Conservation (phyloP, 2,113 vertebrate genomes). For the Petrocephalus microphthalmus region DNA sequence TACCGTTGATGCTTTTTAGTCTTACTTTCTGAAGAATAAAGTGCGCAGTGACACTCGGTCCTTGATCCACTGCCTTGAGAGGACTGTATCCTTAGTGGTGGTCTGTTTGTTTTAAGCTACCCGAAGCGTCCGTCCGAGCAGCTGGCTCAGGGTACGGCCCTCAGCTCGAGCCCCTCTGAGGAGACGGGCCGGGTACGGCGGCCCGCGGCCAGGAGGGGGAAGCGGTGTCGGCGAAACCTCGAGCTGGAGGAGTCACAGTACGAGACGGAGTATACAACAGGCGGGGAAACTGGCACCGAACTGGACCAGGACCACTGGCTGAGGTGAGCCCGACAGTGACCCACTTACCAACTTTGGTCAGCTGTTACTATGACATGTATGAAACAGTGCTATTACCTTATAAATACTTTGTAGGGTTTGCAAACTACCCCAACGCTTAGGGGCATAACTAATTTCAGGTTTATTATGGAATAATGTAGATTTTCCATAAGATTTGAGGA, state of each 20-base stretch:
- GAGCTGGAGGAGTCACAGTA: constrained; percentile 59
- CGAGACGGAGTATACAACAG: constrained; percentile 72
- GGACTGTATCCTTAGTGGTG: neutral
- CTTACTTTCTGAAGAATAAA: neutral
- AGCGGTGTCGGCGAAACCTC: constrained; percentile 53
- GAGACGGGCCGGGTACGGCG: constrained; percentile 49
- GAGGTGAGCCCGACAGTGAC: constrained; percentile 47
- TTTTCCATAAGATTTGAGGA: neutral
- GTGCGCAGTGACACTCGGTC: neutral
- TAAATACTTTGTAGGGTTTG: neutral
- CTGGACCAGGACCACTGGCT: constrained; percentile 54
- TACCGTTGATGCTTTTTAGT: neutral
- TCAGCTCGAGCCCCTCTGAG: constrained; percentile 62
- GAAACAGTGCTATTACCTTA: neutral
- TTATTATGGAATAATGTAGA: neutral
- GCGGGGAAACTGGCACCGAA: constrained; percentile 62
- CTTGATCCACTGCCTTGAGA: neutral
- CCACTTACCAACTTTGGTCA: neutral
- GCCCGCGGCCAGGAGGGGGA: constrained; percentile 56
- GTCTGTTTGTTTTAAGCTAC: constrained; percentile 44
- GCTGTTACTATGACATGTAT: neutral
- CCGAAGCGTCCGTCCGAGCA: constrained; percentile 47
- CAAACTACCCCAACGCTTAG: neutral
- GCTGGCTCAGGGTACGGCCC: constrained; percentile 37
- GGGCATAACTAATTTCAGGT: neutral